phyloP scores from a whole-genome alignment of 2,113 vertebrate species.

The Hemiscyllium ocellatum region DNA sequence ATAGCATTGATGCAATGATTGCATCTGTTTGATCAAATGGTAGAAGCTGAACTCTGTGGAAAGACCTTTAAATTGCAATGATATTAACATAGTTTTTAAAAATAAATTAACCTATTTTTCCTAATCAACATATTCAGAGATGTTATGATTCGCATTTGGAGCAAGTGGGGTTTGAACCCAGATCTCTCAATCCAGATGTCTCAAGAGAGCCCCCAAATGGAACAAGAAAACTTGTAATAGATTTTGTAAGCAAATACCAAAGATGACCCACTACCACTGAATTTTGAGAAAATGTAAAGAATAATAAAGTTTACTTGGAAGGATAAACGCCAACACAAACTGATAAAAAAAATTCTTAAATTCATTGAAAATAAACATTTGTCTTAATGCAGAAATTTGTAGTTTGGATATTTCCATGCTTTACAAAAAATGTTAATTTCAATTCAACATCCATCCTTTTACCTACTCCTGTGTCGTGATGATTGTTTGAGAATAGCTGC shows the following conservation, averaged over 20 bases:
- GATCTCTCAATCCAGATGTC: too few species aligned
- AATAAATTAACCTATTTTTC: too few species aligned
- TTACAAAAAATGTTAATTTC: neutral
- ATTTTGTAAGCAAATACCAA: too few species aligned
- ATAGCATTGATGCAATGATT: neutral
- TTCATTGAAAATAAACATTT: neutral
- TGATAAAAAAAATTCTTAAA: neutral
- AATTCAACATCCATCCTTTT: neutral
- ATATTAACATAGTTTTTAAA: neutral
- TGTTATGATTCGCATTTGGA: too few species aligned
- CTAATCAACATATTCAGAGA: too few species aligned
- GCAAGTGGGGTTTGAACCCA: too few species aligned
- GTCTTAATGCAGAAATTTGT: neutral
- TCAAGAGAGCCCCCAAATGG: too few species aligned
- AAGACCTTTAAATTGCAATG: neutral
- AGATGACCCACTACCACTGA: too few species aligned
- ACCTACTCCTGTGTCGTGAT: neutral
- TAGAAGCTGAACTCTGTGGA: neutral
- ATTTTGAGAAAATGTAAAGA: neutral
- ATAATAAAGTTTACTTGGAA: neutral
- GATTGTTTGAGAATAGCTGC: neutral
- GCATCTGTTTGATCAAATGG: neutral
- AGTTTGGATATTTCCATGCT: neutral
- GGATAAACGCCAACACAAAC: too few species aligned
- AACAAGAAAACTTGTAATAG: too few species aligned